Conservation (phyloP, 2,113 vertebrate species). For the Corythornis vintsioides region DNA sequence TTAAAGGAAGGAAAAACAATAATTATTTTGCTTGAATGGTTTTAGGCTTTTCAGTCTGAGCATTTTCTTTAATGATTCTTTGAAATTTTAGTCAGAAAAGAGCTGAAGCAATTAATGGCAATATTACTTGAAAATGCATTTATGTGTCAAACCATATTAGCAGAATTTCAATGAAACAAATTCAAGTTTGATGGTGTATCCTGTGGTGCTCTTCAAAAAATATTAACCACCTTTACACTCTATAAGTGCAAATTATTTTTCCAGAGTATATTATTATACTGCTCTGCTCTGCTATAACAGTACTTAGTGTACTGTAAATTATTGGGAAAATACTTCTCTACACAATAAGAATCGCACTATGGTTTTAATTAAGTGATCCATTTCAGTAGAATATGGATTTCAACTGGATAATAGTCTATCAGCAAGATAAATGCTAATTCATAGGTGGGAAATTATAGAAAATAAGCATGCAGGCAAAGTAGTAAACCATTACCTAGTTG, state of each 20-base stretch:
- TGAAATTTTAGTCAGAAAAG: not conserved
- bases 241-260: conserved; percentile 43
- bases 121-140: not conserved
- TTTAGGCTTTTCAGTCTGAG: not conserved
- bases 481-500: not conserved
- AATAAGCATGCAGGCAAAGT: conserved; percentile 38
- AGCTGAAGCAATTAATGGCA: not conserved
- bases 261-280: conserved; percentile 26
- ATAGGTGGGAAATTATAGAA: conserved; percentile 32
- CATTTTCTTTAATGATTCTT: not conserved
- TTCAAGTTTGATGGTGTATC: not conserved
- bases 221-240: not conserved
- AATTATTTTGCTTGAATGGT: conserved; percentile 8
- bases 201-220: conserved; percentile 31
- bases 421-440: conserved; percentile 57
- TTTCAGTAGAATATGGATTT: conserved; percentile 60
- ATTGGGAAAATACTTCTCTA: conserved; percentile 22
- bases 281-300: not conserved
- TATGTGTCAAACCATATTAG: not conserved
- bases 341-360: not conserved
- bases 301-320: conserved; percentile 22
- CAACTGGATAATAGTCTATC: conserved; percentile 44
- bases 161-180: not conserved
- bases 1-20: not conserved
- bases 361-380: conserved; percentile 59